phyloP scores from a whole-genome alignment of 2,888 invertebrate genomes.

The Tenthredo livida region DNA sequence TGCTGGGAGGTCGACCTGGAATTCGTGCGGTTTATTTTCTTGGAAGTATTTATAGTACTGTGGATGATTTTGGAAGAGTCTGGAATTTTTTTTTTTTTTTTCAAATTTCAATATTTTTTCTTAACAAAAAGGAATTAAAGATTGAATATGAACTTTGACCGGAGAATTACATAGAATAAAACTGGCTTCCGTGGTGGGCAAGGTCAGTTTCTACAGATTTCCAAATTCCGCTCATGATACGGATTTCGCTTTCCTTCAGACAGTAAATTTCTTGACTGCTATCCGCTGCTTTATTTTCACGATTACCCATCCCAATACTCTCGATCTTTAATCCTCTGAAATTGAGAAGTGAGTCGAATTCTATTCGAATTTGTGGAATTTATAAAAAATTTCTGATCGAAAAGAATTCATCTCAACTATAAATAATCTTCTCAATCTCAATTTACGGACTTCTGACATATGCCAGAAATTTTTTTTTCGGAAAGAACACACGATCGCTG shows the following conservation, averaged over 20 bases:
- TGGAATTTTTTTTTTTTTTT: not conserved
- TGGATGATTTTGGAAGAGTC: slow-evolving; percentile 58
- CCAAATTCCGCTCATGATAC: slow-evolving; percentile 57
- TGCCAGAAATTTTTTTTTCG: not conserved
- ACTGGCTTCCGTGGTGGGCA: slow-evolving; percentile 53
- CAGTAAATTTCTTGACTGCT: slow-evolving; percentile 14
- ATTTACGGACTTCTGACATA: not conserved
- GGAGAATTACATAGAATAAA: slow-evolving; percentile 55
- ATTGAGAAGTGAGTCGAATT: not conserved
- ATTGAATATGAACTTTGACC: not conserved
- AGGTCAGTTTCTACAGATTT: slow-evolving; percentile 57
- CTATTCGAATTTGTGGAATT: not conserved
- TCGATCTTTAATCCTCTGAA: not conserved
- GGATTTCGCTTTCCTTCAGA: slow-evolving; percentile 10
- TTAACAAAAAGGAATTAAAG: not conserved
- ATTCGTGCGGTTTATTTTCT: slow-evolving; percentile 56
- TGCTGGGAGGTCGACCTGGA: slow-evolving; percentile 54
- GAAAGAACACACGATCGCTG: not conserved
- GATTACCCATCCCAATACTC: slow-evolving; percentile 11
- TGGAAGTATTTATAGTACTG: slow-evolving; percentile 59
- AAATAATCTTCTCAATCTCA: not conserved
- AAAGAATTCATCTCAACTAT: not conserved
- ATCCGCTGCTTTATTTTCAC: not conserved
- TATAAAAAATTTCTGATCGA: not conserved
- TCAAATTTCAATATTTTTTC: not conserved